These are phyloP conservation scores for Alosa sapidissima DNA, from an alignment of 2,797 vertebrate species.

Conservation along the genomic window DNA sequence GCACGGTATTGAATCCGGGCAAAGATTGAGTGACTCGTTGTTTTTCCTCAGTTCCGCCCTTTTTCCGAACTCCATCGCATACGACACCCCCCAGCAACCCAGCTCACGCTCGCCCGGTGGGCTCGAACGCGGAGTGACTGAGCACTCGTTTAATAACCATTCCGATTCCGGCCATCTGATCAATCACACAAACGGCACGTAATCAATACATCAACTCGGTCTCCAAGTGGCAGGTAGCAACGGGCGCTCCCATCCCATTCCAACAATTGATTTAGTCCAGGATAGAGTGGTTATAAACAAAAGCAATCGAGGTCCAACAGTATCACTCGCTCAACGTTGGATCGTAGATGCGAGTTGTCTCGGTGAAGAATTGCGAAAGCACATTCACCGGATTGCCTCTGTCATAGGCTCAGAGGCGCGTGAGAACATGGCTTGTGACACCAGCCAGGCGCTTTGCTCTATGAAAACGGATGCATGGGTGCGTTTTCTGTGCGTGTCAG, in stretches of 20 bases:
- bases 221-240: background rate
- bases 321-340: background rate
- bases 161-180: background rate
- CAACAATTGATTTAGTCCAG: background rate
- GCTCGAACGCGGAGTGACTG: background rate
- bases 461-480: conserved; percentile 27
- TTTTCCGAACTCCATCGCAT: background rate
- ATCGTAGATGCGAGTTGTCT: conserved; percentile 12
- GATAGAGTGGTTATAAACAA: background rate
- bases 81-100: background rate
- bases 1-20: conserved; percentile 34
- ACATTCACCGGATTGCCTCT: background rate
- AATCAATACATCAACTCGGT: background rate
- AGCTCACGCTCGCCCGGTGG: background rate
- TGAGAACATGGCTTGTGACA: conserved; percentile 10
- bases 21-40: conserved; percentile 44
- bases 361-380: background rate
- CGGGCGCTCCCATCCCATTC: background rate
- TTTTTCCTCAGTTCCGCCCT: background rate
- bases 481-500: conserved; percentile 24
- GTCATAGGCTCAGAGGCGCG: background rate
- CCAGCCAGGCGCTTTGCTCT: conserved; percentile 18
- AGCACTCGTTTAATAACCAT: background rate
- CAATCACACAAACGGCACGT: background rate
- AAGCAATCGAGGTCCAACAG: background rate